Conservation (phyloP, 2,797 vertebrate species). For the Gadopsis bispinosus region DNA sequence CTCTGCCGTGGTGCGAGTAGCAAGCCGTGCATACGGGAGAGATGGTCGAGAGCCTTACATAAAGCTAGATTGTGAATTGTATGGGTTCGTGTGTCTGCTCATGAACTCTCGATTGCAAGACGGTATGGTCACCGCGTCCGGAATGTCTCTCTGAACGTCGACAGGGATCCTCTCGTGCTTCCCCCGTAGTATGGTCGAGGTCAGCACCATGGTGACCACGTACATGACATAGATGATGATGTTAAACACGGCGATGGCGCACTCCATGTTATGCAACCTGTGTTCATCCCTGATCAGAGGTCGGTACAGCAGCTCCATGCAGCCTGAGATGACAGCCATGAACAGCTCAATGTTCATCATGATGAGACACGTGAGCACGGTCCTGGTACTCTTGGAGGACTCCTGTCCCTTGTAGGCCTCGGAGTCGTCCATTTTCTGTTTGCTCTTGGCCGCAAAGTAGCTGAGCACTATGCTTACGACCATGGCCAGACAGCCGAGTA, state of each 20-base stretch:
- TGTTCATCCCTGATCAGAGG: neutral
- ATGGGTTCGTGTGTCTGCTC: neutral
- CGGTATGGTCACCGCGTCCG: rapidly evolving
- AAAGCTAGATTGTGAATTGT: neutral
- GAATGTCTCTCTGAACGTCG: neutral
- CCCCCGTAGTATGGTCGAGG: neutral
- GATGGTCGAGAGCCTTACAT: neutral
- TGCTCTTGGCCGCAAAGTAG: conserved; percentile 31
- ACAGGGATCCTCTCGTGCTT: neutral
- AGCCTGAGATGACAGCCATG: conserved; percentile 29
- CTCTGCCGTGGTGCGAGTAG: too few relatives aligned
- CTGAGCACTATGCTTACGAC: conserved; percentile 34
- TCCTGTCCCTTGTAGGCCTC: rapidly evolving
- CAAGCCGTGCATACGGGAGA: too few relatives aligned
- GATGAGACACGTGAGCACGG: neutral
- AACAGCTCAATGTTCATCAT: conserved; percentile 43
- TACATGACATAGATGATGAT: conserved; percentile 43
- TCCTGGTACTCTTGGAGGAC: neutral
- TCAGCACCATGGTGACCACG: conserved; percentile 32
- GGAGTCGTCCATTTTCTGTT: neutral
- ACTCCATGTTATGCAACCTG: conserved; percentile 22
- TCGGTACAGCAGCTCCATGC: conserved; percentile 43
- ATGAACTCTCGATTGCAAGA: neutral
- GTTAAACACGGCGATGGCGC: conserved; percentile 30
- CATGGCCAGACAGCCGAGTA: conserved; percentile 5